phyloP scores from a whole-genome alignment of 2,113 vertebrate genomes.

The Nansenia antarctica region DNA sequence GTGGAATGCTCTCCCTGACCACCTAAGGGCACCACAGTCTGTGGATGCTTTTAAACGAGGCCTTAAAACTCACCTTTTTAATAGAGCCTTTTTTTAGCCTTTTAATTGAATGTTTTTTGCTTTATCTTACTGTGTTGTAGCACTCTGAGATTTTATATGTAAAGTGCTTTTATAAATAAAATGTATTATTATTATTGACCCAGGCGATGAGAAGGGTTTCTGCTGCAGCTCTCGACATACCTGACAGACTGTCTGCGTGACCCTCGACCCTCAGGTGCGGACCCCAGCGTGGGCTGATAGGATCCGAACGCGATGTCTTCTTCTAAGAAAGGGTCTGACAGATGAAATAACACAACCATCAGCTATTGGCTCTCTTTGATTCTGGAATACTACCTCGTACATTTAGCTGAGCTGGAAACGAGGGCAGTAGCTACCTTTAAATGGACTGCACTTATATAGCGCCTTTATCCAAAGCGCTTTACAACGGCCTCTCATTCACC shows the following conservation, averaged over 20 bases:
- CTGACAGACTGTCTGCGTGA: conserved; percentile 79
- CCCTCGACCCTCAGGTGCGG: conserved; percentile 68
- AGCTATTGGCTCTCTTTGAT: not conserved
- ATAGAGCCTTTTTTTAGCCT: no score
- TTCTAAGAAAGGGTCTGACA: conserved; percentile 41
- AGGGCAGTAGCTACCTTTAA: not conserved
- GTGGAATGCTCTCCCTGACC: no score
- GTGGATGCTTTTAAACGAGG: no score
- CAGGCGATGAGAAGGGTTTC: not conserved
- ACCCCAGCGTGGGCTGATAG: conserved; percentile 82
- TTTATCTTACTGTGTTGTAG: no score
- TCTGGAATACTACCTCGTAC: not conserved
- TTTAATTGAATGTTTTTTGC: no score
- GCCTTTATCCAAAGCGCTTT: no score
- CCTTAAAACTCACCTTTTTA: no score
- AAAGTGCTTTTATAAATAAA: no score
- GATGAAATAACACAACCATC: not conserved
- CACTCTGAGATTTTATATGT: no score
- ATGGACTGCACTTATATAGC: no score
- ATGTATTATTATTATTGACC: not conserved
- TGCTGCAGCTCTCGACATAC: conserved; percentile 59
- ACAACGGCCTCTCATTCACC: no score
- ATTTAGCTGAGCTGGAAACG: not conserved
- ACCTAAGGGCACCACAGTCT: no score
- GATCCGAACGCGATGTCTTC: conserved; percentile 82